These are phyloP conservation scores for Colletes gigas DNA, from an alignment of 1,140 invertebrate genomes.

Conservation along the genomic window DNA sequence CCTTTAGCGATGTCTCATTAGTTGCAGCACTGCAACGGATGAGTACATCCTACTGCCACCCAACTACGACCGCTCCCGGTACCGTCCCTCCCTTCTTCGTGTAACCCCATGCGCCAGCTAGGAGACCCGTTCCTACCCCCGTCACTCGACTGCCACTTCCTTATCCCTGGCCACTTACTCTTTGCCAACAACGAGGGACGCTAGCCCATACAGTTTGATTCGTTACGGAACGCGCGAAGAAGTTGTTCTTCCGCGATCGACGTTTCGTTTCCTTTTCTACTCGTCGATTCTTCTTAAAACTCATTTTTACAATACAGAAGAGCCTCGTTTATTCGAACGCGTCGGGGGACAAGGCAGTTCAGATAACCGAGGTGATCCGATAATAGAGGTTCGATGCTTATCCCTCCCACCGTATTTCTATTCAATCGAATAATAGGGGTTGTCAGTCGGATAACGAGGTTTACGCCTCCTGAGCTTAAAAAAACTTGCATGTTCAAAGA, in stretches of 20 bases:
- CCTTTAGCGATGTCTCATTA: slow-evolving; percentile 82
- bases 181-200: slow-evolving; percentile 21
- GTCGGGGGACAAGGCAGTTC: no score
- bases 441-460: no score
- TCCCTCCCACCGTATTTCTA: no score
- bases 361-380: no score
- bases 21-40: slow-evolving; percentile 80
- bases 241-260: neutral
- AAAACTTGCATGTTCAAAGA: no score
- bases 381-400: no score
- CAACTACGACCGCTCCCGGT: slow-evolving; percentile 46
- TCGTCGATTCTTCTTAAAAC: no score
- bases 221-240: neutral
- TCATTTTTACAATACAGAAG: no score
- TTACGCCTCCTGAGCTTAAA: no score
- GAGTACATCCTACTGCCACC: slow-evolving; percentile 74
- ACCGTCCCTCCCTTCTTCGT: slow-evolving; percentile 51
- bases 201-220: slow-evolving; percentile 29
- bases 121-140: slow-evolving; percentile 42
- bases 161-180: slow-evolving; percentile 62
- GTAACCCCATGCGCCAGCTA: slow-evolving; percentile 42
- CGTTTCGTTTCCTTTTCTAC: neutral
- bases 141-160: slow-evolving; percentile 60
- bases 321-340: no score
- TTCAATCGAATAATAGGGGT: no score